Evolutionary conservation across 2,113 vertebrate genomes (phyloP).

Genomic region (Aphyosemion australe): DNA sequence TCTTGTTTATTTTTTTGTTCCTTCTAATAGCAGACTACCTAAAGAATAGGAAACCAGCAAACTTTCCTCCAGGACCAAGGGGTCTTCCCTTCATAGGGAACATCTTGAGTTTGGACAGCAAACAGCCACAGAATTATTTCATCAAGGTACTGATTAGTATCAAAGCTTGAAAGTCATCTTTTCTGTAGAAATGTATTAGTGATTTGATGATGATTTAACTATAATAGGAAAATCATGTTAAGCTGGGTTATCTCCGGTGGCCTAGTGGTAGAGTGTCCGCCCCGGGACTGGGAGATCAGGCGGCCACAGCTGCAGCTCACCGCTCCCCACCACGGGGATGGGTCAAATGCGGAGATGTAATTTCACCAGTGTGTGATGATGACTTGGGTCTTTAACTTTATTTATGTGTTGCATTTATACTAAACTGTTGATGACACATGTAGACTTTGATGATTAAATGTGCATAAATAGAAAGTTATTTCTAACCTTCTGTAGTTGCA

Average conservation of each 20-base stretch:
- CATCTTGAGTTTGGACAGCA: constrained; percentile 47
- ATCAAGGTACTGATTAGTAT: constrained; percentile 47
- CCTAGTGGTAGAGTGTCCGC: too few relatives aligned
- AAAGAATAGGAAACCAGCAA: constrained; percentile 67
- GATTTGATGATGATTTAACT: too few relatives aligned
- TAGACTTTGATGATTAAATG: too few relatives aligned
- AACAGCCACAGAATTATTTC: constrained; percentile 62
- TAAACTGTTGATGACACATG: background rate
- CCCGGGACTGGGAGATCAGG: too few relatives aligned
- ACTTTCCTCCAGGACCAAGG: constrained; percentile 79
- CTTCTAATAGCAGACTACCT: constrained; percentile 70
- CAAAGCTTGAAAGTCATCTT: background rate
- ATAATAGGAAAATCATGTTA: background rate
- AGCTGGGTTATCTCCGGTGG: too few relatives aligned
- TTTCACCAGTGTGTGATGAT: too few relatives aligned
- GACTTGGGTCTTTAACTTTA: too few relatives aligned
- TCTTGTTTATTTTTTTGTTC: constrained; percentile 72
- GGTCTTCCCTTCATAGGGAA: constrained; percentile 77
- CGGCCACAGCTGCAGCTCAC: too few relatives aligned
- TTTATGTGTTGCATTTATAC: background rate
- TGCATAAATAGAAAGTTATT: background rate
- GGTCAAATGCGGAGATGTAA: too few relatives aligned
- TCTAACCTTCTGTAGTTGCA: background rate
- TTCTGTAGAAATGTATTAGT: too few relatives aligned
- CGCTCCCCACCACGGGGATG: too few relatives aligned